Evolutionary conservation across 2,888 invertebrate species (phyloP), one percentile per base, ranked within the genome.

Genomic region (Parnassius mnemosyne): DNA sequence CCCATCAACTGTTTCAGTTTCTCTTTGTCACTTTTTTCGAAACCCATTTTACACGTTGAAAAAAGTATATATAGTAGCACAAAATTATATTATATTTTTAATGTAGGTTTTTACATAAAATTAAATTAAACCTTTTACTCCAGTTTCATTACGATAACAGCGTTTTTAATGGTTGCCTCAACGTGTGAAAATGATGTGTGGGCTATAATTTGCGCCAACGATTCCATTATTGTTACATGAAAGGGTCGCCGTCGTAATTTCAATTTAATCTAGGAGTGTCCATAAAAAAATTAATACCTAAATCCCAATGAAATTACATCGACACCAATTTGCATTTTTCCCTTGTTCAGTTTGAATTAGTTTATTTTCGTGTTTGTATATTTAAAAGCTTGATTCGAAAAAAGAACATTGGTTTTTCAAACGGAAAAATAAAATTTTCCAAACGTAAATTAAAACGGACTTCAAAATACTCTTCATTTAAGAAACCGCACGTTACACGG

Each of bases 171-270:
- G 49, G 47, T 25, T n/a, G 25, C 13, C 51, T 50, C 13, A 44
- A 55, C 43, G 25, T 43, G 55, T 11, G 44, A 52, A 53, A 53
- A 57, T 42, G 51, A 57, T 61, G 44, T 52, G 52, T 53, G 34
- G 57, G 57, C 52, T 2, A 57, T 61, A 57, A 61, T 53, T 61
- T 61, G 53, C 13, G 57, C n/a, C 53, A 57, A 44, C 13, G 34
- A 42, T 57, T 57, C 57, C 57, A 57, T 62, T 57, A 57, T 57
- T 53, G 57, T 42, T 46, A 20, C 53, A 53, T 50, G 43, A 57
- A 62, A 44, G 57, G 62, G 53, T 57, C 57, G 43, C 62, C 13
- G 49, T 53, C 46, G 61, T 16, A 53, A 57, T 61, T 61, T 57
- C 53, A 42, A 61, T 57, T 62, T 49, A 57, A 57, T 53, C 13